Percentiles rank a stretch among this genome's conserved stretches.
These are phyloP conservation scores for Strigamia crassipes DNA, from an alignment of 2,888 invertebrate species.

Conservation along the genomic window DNA sequence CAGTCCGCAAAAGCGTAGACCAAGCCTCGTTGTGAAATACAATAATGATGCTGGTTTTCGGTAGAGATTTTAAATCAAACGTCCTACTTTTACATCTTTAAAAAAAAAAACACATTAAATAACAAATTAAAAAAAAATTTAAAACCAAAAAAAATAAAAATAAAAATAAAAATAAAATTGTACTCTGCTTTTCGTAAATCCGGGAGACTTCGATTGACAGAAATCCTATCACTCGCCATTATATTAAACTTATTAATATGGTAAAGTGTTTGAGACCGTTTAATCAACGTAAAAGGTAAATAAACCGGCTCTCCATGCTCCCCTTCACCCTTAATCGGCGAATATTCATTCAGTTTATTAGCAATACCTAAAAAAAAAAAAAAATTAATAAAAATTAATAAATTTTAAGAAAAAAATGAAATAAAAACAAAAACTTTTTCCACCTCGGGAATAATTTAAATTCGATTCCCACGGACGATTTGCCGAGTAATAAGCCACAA, in stretches of 20 bases:
- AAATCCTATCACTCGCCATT: conserved; percentile 83
- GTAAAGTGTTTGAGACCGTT: conserved; percentile 77
- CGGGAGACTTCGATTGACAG: conserved; percentile 79
- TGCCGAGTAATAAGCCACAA: conserved; percentile 87
- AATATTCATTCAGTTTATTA: conserved; percentile 73
- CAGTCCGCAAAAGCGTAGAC: conserved; percentile 92
- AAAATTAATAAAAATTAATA: conserved; percentile 56
- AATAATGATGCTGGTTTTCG: conserved; percentile 88
- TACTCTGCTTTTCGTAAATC: conserved; percentile 83
- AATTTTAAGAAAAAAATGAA: background rate
- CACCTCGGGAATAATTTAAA: conserved; percentile 77
- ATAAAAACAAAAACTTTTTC: conserved; percentile 46
- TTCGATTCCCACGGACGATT: conserved; percentile 64
- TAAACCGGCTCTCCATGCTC: conserved; percentile 79
- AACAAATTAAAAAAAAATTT: background rate
- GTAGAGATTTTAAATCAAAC: conserved; percentile 62
- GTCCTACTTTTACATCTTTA: background rate
- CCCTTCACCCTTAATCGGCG: conserved; percentile 75
- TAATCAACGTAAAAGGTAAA: conserved; percentile 73
- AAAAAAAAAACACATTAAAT: background rate
- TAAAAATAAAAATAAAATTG: conserved; percentile 48
- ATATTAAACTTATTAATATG: conserved; percentile 85
- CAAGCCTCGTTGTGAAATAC: conserved; percentile 99
- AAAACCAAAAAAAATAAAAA: conserved; percentile 50
- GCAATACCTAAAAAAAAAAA: background rate